Evolutionary conservation across 1,140 invertebrate species (phyloP), one percentile per base, ranked within the genome.

Genomic region (Coptotermes formosanus): DNA sequence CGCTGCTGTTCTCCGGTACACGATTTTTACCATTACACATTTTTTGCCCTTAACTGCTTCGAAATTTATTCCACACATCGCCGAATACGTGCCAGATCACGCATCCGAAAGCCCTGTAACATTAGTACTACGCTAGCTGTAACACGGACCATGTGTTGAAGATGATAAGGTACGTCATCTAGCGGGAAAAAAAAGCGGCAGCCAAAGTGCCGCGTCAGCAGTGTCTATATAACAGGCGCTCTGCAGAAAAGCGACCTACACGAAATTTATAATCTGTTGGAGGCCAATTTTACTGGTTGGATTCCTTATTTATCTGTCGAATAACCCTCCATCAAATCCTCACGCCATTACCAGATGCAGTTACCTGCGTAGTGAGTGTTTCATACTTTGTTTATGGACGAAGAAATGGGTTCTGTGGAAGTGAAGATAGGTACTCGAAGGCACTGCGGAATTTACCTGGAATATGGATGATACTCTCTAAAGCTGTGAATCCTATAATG

Each of bases 141-240:
- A 55, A 75, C 64, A 75, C 25, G 8, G 64, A 75, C 19, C 64
- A 75, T 75, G 64, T 75, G 64, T 75, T 75, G 6, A 75, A 75
- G 64, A 75, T 75, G 64, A 75, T 75, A 75, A 75, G 64, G n/a
- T 75, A 75, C 64, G 64, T 75, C 64, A 75, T 25, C 64, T 75
- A 75, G n/a, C 64, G 3, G 19, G 19, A 55, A 64, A 64, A 69
- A 75, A 75, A 75, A 30, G 64, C 14, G 8, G 30, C 64, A 75
- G n/a, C 64, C 64, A 75, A 30, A 75, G 64, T 30, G 64, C 6
- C 0, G n/a, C n/a, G 59, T 64, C 59, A 64, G 59, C 59, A 64
- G 19, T 21, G 14, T 64, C 59, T 64, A 75, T 38, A 38, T 75
- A 30, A 30, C 64, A 16, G 1, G 25, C 64, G 9, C 9, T 75